Conservation (phyloP, 2,888 invertebrate genomes). For the Odontocerum albicorne region DNA sequence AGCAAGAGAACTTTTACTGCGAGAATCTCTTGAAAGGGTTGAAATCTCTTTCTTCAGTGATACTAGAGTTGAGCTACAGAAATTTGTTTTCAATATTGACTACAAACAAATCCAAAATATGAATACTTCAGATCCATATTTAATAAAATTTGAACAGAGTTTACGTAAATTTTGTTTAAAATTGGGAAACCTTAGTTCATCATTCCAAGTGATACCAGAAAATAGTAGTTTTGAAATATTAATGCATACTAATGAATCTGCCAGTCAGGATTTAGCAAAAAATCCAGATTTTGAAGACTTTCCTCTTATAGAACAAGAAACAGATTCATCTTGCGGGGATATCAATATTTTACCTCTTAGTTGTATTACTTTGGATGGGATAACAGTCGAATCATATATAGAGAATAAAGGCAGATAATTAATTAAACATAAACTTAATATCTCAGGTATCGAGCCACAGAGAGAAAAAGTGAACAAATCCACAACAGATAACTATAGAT, state of each 20-base stretch:
- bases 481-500: too few relatives aligned
- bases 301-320: conserved; percentile 45
- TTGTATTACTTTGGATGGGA: conserved; percentile 16
- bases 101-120: conserved; percentile 41
- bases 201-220: conserved; percentile 54
- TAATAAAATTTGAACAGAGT: conserved; percentile 62
- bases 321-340: neutral
- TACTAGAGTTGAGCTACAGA: conserved; percentile 42
- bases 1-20: conserved; percentile 53
- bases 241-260: conserved; percentile 62
- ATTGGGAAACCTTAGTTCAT: conserved; percentile 52
- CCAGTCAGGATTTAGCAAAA: conserved; percentile 56
- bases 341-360: conserved; percentile 23
- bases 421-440: too few relatives aligned
- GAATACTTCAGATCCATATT: conserved; percentile 59
- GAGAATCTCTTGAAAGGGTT: conserved; percentile 53
- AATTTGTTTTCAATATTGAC: conserved; percentile 48
- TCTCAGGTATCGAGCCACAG: too few relatives aligned
- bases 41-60: conserved; percentile 55
- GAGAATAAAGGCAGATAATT: too few relatives aligned
- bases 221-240: conserved; percentile 63
- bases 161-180: conserved; percentile 63
- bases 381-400: conserved; percentile 24
- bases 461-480: too few relatives aligned
- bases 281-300: conserved; percentile 55